Conservation (phyloP, 2,797 vertebrate genomes). For the Poeciliopsis gracilis region DNA sequence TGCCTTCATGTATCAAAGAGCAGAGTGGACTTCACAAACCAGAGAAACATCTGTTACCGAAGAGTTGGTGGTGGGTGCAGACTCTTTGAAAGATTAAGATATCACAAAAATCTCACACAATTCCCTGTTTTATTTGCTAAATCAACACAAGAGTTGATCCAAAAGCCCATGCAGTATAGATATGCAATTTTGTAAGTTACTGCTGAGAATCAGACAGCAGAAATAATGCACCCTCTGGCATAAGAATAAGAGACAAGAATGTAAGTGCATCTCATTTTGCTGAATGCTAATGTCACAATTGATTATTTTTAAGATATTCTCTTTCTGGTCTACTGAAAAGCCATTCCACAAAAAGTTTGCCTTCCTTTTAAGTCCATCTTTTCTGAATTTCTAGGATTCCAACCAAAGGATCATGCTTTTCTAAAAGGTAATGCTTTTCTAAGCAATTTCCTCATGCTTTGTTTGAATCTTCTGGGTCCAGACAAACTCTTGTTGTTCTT, state of each 20-base stretch:
- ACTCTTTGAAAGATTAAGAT: conserved; percentile 66
- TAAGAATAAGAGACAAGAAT: conserved; percentile 26
- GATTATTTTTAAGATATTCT: background rate
- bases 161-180: conserved; percentile 64
- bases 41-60: conserved; percentile 68
- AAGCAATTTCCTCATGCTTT: background rate
- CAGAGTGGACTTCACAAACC: conserved; percentile 59
- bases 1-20: conserved; percentile 77
- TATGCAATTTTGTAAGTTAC: conserved; percentile 63
- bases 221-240: conserved; percentile 56
- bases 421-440: background rate
- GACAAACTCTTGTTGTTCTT: conserved; percentile 20
- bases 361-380: background rate
- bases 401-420: background rate
- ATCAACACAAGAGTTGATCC: conserved; percentile 45
- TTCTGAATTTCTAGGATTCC: conserved; percentile 2
- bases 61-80: conserved; percentile 21
- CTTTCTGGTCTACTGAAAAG: background rate
- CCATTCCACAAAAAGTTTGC: background rate
- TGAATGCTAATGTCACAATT: background rate
- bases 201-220: conserved; percentile 48
- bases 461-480: conserved; percentile 15
- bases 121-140: conserved; percentile 56
- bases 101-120: conserved; percentile 59
- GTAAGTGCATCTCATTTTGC: conserved; percentile 13